phyloP scores from a whole-genome alignment of 2,113 vertebrate genomes.

The Xenotilapia flavipinnis region DNA sequence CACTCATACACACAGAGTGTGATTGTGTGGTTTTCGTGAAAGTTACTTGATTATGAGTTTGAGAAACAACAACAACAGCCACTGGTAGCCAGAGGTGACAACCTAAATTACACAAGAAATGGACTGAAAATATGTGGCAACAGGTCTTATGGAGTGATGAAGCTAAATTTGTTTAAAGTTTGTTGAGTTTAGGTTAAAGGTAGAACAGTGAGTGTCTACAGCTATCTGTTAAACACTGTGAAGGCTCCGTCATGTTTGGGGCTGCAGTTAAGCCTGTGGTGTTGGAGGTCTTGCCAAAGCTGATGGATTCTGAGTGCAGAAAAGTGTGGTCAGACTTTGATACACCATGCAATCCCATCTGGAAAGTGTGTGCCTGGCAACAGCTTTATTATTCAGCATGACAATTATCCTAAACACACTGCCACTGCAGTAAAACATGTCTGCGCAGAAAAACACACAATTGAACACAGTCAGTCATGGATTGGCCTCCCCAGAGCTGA shows the following conservation, averaged over 20 bases:
- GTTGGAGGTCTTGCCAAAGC: not conserved
- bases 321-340: not conserved
- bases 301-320: not conserved
- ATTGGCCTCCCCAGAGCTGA: not conserved
- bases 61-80: not conserved
- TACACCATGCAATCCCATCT: not conserved
- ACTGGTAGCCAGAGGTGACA: not conserved
- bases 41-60: not conserved
- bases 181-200: not conserved
- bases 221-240: not conserved
- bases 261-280: not conserved
- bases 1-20: not conserved
- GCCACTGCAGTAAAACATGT: not conserved
- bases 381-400: not conserved
- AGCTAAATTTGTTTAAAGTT: not conserved
- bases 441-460: not conserved
- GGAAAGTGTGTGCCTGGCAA: not conserved
- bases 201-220: not conserved
- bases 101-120: not conserved
- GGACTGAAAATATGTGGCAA: not conserved
- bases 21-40: not conserved
- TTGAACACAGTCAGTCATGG: not conserved
- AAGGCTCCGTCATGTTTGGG: not conserved
- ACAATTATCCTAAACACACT: not conserved
- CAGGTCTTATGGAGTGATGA: not conserved